Evolutionary conservation across 2,888 invertebrate species (phyloP), one percentile per base, ranked within the genome.

Genomic region (Itoplectis maculator): DNA sequence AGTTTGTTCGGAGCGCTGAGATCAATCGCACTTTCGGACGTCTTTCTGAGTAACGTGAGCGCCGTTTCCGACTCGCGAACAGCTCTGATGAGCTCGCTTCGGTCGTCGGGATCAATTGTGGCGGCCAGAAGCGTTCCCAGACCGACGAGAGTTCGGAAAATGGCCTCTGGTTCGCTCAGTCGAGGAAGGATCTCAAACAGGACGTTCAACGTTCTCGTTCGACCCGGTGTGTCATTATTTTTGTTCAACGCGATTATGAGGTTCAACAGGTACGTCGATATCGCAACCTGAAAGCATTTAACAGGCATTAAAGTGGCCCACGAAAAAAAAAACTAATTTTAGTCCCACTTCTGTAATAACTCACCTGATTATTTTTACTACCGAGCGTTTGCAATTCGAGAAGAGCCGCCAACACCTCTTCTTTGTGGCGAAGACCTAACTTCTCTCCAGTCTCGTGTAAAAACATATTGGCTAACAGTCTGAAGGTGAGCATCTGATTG

Each of bases 381-480:
- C 94, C 93, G 68, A 95, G 93, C 0, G 93, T 89, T 74, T 95
- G 91, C 79, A 95, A 92, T 18, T 94, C 92, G 23, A 95, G 89
- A 0, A 95, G 88, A 87, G 94, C 94, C 56, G 94, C 91, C n/a
- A 96, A 91, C 68, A 95, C 90, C 59, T 93, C 92, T 80, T 95
- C 95, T 54, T 94, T 92, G 59, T 95, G 94, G 0, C 94, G 93
- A 56, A 95, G 92, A 66, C 96, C 94, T 59, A 96, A 87, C 91
- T 94, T 94, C 92, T 96, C 96, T 0, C 96, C 96, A 5, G 93
- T 91, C 75, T 95, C 93, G 87, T 97, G 96, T 18, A 94, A 93
- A 92, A 98, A 96, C 90, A 97, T 95, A 93, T 99, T 99, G 85
- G 96, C 96, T 0, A 98, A 89, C 61, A 96, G 95, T 11, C 98